Evolutionary conservation across 2,797 vertebrate species (phyloP).

Genomic region (Platalea minor): DNA sequence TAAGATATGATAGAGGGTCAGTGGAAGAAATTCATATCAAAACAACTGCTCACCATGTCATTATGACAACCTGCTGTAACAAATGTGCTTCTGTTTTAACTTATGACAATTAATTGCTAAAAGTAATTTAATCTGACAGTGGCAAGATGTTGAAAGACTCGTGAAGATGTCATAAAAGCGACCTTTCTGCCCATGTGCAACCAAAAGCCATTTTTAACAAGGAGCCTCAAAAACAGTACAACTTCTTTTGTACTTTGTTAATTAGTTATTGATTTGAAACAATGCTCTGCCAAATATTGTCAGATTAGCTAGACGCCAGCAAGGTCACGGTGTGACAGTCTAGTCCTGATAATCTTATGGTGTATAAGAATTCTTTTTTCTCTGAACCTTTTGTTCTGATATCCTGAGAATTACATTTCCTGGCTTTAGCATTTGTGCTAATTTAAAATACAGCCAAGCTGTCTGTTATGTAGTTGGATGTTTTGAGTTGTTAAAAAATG

Average conservation of each 20-base stretch:
- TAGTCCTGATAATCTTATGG: conserved; percentile 80
- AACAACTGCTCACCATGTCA: conserved; percentile 79
- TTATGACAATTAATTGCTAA: conserved; percentile 94
- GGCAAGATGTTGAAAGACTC: conserved; percentile 84
- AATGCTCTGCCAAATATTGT: conserved; percentile 96
- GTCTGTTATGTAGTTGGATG: conserved; percentile 39
- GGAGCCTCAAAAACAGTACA: conserved; percentile 86
- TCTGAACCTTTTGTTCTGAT: conserved; percentile 79
- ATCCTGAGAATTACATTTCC: conserved; percentile 63
- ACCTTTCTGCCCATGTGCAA: conserved; percentile 90
- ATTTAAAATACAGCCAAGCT: conserved; percentile 51
- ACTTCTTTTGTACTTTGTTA: conserved; percentile 99
- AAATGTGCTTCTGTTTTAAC: conserved; percentile 84
- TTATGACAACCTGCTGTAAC: conserved; percentile 79
- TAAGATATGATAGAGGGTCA: conserved; percentile 77
- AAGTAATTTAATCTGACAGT: conserved; percentile 99
- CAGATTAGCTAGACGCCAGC: conserved; percentile 86
- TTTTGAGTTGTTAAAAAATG: conserved; percentile 42
- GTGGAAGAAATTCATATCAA: conserved; percentile 80
- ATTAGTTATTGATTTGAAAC: conserved; percentile 99
- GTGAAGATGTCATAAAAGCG: conserved; percentile 92
- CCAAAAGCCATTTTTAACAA: conserved; percentile 92
- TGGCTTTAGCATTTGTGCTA: conserved; percentile 72
- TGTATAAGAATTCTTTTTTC: conserved; percentile 64
- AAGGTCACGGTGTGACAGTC: conserved; percentile 88